A percentile compares a stretch with the other conserved stretches of the same genome.
phyloP scores from a whole-genome alignment of 2,888 invertebrate species.

The Eledona agricola region DNA sequence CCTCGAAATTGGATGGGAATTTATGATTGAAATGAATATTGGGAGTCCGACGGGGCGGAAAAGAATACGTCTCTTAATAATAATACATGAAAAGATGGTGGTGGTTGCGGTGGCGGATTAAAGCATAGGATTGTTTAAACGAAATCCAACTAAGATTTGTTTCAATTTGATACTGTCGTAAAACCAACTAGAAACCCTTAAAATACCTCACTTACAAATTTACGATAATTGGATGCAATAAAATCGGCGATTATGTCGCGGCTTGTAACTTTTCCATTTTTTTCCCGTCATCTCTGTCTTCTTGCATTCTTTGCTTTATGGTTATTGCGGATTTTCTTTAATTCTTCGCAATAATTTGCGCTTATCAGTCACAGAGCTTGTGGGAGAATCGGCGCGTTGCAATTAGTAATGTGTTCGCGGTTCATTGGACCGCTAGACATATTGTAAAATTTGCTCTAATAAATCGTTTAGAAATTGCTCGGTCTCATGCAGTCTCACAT shows the following conservation, averaged over 20 bases:
- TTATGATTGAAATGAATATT: constrained; percentile 64
- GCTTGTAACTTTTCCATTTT: constrained; percentile 45
- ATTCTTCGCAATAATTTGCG: constrained; percentile 32
- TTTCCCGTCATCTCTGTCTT: constrained; percentile 13
- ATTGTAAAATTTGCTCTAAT: constrained; percentile 9
- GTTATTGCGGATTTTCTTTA: constrained; percentile 34
- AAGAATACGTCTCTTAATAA: constrained; percentile 59
- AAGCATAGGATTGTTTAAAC: constrained; percentile 33
- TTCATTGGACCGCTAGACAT: constrained; percentile 11
- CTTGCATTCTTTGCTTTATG: constrained; percentile 49
- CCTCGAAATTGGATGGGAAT: constrained; percentile 63
- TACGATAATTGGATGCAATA: constrained; percentile 57
- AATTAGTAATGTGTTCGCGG: too few relatives aligned
- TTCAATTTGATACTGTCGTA: constrained; percentile 52
- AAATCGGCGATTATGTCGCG: constrained; percentile 56
- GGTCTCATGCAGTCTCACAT: constrained; percentile 2
- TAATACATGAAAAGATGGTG: constrained; percentile 52
- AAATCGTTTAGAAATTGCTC: constrained; percentile 13
- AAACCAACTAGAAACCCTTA: constrained; percentile 53
- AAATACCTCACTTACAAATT: constrained; percentile 53
- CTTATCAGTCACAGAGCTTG: too few relatives aligned
- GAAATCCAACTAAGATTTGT: constrained; percentile 48
- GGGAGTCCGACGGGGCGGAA: constrained; percentile 52
- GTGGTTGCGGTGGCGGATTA: too few relatives aligned
- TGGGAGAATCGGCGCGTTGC: too few relatives aligned